Base-by-base conservation (phyloP, 2,888 invertebrate species). In the Phyto melanocephala region DNA sequence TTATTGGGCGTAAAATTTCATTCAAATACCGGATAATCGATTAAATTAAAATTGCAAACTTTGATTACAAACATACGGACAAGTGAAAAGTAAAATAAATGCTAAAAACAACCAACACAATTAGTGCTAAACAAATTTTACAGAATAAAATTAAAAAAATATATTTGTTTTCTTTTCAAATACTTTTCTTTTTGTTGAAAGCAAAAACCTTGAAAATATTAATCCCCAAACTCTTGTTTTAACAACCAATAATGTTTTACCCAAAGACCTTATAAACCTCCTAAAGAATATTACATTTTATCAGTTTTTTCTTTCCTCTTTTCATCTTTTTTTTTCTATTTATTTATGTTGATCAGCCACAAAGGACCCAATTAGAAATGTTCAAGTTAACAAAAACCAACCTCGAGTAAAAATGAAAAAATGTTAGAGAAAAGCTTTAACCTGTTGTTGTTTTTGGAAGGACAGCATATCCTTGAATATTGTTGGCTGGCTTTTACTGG, bases 281-380 rank as follows among this genome's bases (percentile, higher is more conserved):
- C 6, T 52, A 20, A 62, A 74, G 33, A 40, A 65, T 62, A 47
- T 68, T 20, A 40, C 35, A 52, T 60, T 74, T 56, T 77, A 63
- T 83, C 70, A 63, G 70, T 65, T 80, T 83, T 75, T 50, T 68
- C 3, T 28, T 68, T 62, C 33, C 40, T 47, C 10, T 47, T 52
- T 62, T 35, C 28, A 7, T 20, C 11, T 1, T 15, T 45, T 54
- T n/a, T n/a, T 17, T 24, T 72, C 24, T 28, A 28, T 28, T 56
- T 40, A 24, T 79, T 79, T 60, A 47, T 82, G 79, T 82, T 85
- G 85, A 86, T 83, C 82, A 87, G 87, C 87, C 88, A 86, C 89
- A 89, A 88, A 89, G 88, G 88, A 88, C 89, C 87, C 89, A 89
- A 89, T 89, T 89, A 89, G 87, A 89, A 89, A 89, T 89, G 88